phyloP scores from a whole-genome alignment of 1,140 invertebrate species.

The Tetraneura akinire region DNA sequence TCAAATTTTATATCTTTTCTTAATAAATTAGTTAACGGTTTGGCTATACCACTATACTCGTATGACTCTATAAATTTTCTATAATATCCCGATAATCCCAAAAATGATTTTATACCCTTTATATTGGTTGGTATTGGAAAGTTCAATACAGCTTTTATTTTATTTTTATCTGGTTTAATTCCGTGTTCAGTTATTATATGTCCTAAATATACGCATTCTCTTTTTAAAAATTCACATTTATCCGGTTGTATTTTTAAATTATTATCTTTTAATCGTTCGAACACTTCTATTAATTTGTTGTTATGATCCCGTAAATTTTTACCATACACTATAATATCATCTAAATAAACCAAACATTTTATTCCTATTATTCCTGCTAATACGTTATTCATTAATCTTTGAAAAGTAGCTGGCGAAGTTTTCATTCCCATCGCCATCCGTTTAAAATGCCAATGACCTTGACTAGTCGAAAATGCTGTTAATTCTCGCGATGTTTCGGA shows the following conservation, averaged over 20 bases:
- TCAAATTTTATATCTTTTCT: neutral
- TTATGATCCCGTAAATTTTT: slow-evolving; percentile 57
- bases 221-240: slow-evolving; percentile 61
- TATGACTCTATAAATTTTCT: neutral
- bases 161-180: slow-evolving; percentile 59
- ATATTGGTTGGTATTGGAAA: neutral
- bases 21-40: slow-evolving; percentile 14
- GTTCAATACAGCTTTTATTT: slow-evolving; percentile 57
- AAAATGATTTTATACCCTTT: neutral
- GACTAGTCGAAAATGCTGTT: slow-evolving; percentile 60
- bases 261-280: slow-evolving; percentile 57
- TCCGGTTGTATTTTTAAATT: slow-evolving; percentile 60
- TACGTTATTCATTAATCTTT: slow-evolving; percentile 58
- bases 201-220: slow-evolving; percentile 60
- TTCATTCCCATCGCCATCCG: slow-evolving; percentile 60
- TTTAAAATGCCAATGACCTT: slow-evolving; percentile 58
- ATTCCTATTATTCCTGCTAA: slow-evolving; percentile 54
- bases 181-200: slow-evolving; percentile 59
- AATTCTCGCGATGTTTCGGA: slow-evolving; percentile 58
- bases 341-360: slow-evolving; percentile 58
- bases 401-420: slow-evolving; percentile 60
- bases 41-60: neutral
- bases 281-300: slow-evolving; percentile 57
- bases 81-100: neutral
- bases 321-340: slow-evolving; percentile 59